Base-by-base conservation (phyloP, 2,888 invertebrate species). In the Willowsia nigromaculata region DNA sequence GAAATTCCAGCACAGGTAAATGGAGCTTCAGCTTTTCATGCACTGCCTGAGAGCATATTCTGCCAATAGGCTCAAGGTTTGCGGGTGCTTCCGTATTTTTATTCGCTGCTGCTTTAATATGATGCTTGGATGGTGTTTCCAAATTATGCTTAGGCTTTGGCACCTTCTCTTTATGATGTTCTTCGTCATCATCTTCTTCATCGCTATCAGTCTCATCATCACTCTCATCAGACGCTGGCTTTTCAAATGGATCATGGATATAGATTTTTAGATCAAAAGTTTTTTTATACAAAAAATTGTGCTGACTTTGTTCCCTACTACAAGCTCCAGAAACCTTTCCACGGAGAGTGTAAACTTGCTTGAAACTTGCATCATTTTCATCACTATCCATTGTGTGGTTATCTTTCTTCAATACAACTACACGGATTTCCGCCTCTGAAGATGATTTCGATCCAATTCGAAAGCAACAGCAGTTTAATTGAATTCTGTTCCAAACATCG, bases 211-310 rank as follows among this genome's bases (percentile, higher is more conserved):
- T 33, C 11, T 80, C 56, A 33, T 43, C 47, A 0, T 22, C 82
- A 27, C 27, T 22, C 1, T 30, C 59, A n/a, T 76, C 47, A 50
- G 25, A 1, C 43, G 47, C 25, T 25, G 53, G 30, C 2, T 1
- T 37, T 25, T 50, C 80, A 18, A 80, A 68, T 0, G 47, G 37
- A 22, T 86, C 86, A 5, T 50, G 50, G 0, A 33, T 6, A 22
- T 74, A 82, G 1, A 87, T 53, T 5, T 74, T 71, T 2, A 87
- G 18, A 13, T 87, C 82, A 47, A 87, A 87, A 0, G 30, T 82
- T 82, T 87, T 87, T 59, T 53, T 87, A 47, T 82, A 87, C 30
- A 82, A 30, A 5, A 87, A 25, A 27, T 71, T 87, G 5, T 74
- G n/a, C n/a, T 25, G 30, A 7, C 59, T 37, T 33, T 74, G 47